A percentile compares a stretch with the other conserved stretches of the same genome.
Conservation (phyloP, 2,113 vertebrate genomes). For the Pachyramphus minor region DNA sequence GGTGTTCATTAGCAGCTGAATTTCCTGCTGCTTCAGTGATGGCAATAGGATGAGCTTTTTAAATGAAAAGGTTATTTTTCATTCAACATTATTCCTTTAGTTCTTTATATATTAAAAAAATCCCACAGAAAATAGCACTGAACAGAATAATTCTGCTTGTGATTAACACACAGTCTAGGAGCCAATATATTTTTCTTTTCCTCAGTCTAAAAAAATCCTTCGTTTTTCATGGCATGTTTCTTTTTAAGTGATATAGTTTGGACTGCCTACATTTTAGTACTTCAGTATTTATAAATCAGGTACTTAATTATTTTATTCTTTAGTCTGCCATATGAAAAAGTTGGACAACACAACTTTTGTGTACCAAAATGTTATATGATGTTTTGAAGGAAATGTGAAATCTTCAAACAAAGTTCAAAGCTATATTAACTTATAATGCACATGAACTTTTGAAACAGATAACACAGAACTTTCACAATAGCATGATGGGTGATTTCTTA, state of each 20-base stretch:
- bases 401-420: not conserved
- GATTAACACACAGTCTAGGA: not conserved
- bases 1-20: slow-evolving; percentile 18
- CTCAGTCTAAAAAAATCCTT: not conserved
- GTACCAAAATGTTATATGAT: not conserved
- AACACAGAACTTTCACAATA: not conserved
- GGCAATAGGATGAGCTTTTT: not conserved
- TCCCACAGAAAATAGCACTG: not conserved
- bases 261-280: not conserved
- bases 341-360: not conserved
- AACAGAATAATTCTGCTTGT: not conserved
- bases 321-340: not conserved
- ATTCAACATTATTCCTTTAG: not conserved
- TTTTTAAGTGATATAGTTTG: not conserved
- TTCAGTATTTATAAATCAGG: not conserved
- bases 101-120: not conserved
- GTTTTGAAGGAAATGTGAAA: not conserved
- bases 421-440: not conserved
- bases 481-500: not conserved
- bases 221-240: not conserved
- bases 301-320: not conserved
- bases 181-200: not conserved
- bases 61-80: not conserved
- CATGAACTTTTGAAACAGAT: not conserved
- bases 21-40: not conserved